A percentile compares a stretch with the other conserved stretches of the same genome.
phyloP scores from a whole-genome alignment of 2,797 vertebrate species.

The Rhodeus uyekii region DNA sequence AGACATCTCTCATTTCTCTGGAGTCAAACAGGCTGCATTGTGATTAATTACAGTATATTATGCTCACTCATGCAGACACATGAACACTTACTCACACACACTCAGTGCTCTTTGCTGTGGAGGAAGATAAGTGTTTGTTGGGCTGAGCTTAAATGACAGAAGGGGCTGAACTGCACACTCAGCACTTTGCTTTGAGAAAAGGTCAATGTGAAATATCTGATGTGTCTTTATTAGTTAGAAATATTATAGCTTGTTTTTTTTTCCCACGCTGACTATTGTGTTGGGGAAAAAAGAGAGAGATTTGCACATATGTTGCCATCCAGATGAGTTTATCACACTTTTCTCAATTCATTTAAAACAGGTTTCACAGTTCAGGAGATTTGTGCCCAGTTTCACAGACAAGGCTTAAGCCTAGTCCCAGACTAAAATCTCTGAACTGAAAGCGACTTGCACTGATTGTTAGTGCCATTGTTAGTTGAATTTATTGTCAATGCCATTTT shows the following conservation, averaged over 20 bases:
- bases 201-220: slow-evolving; percentile 59
- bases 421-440: background rate
- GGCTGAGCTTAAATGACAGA: slow-evolving; percentile 53
- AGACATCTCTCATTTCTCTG: slow-evolving; percentile 56
- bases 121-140: slow-evolving; percentile 55
- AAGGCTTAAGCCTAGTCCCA: background rate
- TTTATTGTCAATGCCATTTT: too few species aligned
- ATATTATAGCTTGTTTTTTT: slow-evolving; percentile 46
- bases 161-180: slow-evolving; percentile 53
- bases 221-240: slow-evolving; percentile 58
- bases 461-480: too few species aligned
- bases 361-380: background rate
- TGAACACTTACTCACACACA: slow-evolving; percentile 38
- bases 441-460: too few species aligned
- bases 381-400: background rate
- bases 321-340: slow-evolving; percentile 28
- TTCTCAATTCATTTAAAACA: slow-evolving; percentile 43
- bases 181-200: slow-evolving; percentile 61
- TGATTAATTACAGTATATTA: slow-evolving; percentile 64
- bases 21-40: slow-evolving; percentile 59
- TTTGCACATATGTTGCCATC: slow-evolving; percentile 13
- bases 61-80: slow-evolving; percentile 58
- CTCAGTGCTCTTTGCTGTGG: slow-evolving; percentile 34
- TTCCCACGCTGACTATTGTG: slow-evolving; percentile 32
- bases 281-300: background rate